Percentiles rank a stretch among this genome's conserved stretches.
Evolutionary conservation across 2,888 invertebrate species (phyloP).

Genomic region (Punctoribates punctum): DNA sequence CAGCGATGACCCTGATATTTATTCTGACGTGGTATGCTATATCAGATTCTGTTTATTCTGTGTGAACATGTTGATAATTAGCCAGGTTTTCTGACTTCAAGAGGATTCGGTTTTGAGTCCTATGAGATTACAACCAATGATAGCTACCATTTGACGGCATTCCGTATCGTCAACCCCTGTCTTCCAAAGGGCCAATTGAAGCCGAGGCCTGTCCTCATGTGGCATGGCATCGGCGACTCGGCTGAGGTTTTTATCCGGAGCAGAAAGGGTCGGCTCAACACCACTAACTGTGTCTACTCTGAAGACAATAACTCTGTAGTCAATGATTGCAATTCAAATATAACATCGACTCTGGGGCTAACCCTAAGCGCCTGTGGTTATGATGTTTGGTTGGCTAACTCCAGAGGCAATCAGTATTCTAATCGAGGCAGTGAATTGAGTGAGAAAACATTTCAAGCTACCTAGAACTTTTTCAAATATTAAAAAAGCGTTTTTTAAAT

Average conservation of each 20-base stretch:
- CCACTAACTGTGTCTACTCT: conserved; percentile 7
- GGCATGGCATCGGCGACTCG: conserved; percentile 15
- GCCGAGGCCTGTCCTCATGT: conserved; percentile 25
- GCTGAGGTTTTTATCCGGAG: conserved; percentile 26
- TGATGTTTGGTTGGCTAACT: conserved; percentile 39
- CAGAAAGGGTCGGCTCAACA: conserved; percentile 4
- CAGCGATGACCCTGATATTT: no score
- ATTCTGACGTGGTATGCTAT: no score
- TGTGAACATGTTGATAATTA: no score
- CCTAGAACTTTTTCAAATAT: no score
- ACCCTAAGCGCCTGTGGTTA: conserved; percentile 36
- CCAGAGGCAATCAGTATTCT: conserved; percentile 32
- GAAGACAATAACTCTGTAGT: not conserved
- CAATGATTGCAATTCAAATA: conserved; percentile 9
- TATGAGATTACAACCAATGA: conserved; percentile 29
- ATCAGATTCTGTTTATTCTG: no score
- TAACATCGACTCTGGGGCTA: conserved; percentile 13
- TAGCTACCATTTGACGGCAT: conserved; percentile 12
- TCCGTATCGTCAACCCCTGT: conserved; percentile 33
- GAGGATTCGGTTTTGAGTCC: conserved; percentile 28
- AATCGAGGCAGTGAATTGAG: not conserved
- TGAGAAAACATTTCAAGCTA: not conserved
- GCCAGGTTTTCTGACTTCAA: conserved; percentile 22
- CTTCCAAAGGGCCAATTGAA: not conserved
- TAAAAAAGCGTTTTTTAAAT: no score